Evolutionary conservation across 2,113 vertebrate species (phyloP).

Genomic region (Coturnix japonica): DNA sequence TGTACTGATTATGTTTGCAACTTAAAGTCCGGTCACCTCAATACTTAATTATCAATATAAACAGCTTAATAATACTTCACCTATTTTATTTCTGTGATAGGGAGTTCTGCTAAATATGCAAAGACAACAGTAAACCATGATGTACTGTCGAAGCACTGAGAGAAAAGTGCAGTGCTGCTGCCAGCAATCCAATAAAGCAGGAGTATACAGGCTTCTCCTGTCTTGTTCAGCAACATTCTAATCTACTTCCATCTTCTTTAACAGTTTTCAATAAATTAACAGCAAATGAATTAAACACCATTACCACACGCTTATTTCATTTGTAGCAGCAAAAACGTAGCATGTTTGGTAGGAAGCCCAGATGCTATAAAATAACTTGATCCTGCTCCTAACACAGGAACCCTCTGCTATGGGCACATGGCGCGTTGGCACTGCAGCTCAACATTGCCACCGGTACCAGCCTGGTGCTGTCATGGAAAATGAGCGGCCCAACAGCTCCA

Average conservation of each 20-base stretch:
- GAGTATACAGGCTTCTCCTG: background rate
- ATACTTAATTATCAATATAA: background rate
- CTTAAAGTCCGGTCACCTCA: constrained; percentile 11
- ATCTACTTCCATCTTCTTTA: background rate
- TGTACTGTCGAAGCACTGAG: background rate
- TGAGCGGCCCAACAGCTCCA: background rate
- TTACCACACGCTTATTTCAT: background rate
- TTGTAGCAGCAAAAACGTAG: background rate
- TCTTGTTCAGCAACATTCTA: background rate
- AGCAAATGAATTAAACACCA: background rate
- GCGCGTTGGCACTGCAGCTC: background rate
- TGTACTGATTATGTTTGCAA: background rate
- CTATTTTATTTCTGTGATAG: background rate
- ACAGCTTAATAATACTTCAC: background rate
- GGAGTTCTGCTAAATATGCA: background rate
- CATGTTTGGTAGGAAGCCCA: background rate
- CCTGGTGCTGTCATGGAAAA: background rate
- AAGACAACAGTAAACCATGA: background rate
- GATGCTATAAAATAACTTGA: background rate
- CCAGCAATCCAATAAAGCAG: background rate
- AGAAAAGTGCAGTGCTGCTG: background rate
- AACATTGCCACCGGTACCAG: background rate
- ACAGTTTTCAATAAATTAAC: background rate
- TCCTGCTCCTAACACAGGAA: background rate
- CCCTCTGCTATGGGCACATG: background rate